A percentile compares a stretch with the other conserved stretches of the same genome.
Evolutionary conservation across 2,113 vertebrate species (phyloP).

Genomic region (Dunckerocampus dactyliophorus): DNA sequence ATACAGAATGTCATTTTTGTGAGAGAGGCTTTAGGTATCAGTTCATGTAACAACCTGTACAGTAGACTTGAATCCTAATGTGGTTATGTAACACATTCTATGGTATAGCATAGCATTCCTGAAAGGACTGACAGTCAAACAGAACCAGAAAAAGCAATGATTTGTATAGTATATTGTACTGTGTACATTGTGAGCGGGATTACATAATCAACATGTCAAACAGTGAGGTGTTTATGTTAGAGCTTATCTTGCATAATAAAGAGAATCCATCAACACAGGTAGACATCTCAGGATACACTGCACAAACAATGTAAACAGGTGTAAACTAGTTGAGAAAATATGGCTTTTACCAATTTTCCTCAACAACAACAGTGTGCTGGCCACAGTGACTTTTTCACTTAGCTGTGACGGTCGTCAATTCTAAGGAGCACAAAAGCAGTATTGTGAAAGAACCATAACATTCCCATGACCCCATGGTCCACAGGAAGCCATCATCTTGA

Average conservation of each 20-base stretch:
- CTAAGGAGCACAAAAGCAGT: constrained; percentile 24
- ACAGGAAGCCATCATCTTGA: constrained; percentile 20
- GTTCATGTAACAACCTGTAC: constrained; percentile 6
- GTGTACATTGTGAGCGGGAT: background rate
- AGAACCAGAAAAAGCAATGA: background rate
- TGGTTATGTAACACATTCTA: background rate
- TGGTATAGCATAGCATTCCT: background rate
- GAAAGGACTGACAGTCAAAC: background rate
- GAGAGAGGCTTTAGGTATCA: background rate
- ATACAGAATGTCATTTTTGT: background rate
- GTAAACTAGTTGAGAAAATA: too few species aligned
- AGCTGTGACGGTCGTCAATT: too few species aligned
- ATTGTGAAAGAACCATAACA: constrained; percentile 22
- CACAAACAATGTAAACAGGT: background rate
- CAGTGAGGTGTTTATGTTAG: background rate
- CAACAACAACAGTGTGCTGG: too few species aligned
- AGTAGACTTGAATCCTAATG: background rate
- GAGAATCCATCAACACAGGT: background rate
- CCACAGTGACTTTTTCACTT: background rate
- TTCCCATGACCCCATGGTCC: constrained; percentile 25
- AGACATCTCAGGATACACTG: too few species aligned
- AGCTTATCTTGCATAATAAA: too few species aligned
- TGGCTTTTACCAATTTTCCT: too few species aligned
- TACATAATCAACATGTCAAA: background rate
- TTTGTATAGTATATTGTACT: background rate